phyloP scores from a whole-genome alignment of 2,113 vertebrate species.

The Corydoras maculifer region DNA sequence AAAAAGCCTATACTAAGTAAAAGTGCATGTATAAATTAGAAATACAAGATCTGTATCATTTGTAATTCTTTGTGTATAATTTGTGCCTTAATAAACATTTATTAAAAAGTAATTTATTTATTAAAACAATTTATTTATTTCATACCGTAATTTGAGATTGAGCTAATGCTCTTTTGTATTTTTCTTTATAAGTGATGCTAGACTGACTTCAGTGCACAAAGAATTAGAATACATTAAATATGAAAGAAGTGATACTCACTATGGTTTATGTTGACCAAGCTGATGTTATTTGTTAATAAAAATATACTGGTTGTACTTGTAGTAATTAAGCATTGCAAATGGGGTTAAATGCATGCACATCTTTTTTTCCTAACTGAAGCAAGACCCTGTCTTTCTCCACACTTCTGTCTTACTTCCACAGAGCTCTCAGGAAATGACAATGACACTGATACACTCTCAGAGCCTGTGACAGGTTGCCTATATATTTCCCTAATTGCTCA shows the following conservation, averaged over 20 bases:
- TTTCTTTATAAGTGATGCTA: no score
- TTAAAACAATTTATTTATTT: no score
- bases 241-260: background rate
- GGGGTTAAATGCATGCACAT: slow-evolving; percentile 9
- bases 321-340: background rate
- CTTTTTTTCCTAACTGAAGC: slow-evolving; percentile 41
- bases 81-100: no score
- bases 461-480: slow-evolving; percentile 88
- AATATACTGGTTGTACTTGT: background rate
- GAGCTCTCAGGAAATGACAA: slow-evolving; percentile 91
- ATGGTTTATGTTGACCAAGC: slow-evolving; percentile 1
- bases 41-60: no score
- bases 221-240: no score
- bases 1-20: no score
- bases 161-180: no score
- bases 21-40: no score
- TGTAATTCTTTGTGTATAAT: no score
- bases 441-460: slow-evolving; percentile 87
- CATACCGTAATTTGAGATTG: no score
- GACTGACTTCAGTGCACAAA: no score
- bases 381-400: slow-evolving; percentile 62
- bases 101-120: no score
- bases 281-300: background rate
- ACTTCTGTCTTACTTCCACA: slow-evolving; percentile 83
- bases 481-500: slow-evolving; percentile 61